A percentile compares a stretch with the other conserved stretches of the same genome.
Evolutionary conservation across 2,113 vertebrate genomes (phyloP).

Genomic region (Varanus komodoensis): DNA sequence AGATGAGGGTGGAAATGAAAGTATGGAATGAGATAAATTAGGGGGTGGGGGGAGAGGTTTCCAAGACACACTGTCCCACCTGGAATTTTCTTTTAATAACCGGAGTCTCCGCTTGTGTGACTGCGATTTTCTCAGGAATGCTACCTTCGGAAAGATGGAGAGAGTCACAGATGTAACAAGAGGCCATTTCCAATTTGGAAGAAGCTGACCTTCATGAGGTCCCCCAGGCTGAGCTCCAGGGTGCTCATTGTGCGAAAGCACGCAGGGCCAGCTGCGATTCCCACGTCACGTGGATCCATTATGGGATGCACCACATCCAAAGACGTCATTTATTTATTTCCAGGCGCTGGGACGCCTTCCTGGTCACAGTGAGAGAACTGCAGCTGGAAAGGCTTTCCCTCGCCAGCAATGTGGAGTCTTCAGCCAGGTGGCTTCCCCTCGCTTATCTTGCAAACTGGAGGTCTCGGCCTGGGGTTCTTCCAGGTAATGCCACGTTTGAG

Average conservation of each 20-base stretch:
- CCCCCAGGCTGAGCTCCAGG: background rate
- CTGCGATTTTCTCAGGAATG: background rate
- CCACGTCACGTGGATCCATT: background rate
- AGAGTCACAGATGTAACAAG: too few species aligned
- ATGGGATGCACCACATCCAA: background rate
- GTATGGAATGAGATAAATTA: background rate
- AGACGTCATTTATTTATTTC: too few species aligned
- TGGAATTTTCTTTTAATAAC: background rate
- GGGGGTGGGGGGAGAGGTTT: too few species aligned
- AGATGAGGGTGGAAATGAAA: background rate
- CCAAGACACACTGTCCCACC: too few species aligned
- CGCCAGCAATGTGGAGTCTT: background rate
- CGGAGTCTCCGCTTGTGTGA: rapidly evolving
- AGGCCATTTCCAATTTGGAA: background rate
- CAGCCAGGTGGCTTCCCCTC: background rate
- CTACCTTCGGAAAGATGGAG: background rate
- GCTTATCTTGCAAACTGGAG: background rate
- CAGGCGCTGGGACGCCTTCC: background rate
- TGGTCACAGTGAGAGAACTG: background rate
- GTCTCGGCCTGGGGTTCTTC: background rate
- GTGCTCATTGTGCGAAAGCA: background rate
- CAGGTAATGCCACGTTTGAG: background rate
- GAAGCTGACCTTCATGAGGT: background rate
- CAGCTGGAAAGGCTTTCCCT: too few species aligned
- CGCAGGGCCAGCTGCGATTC: background rate